Evolutionary conservation across 1,140 invertebrate species (phyloP), one percentile per base, ranked within the genome.

Genomic region (Drosophila trapezifrons): DNA sequence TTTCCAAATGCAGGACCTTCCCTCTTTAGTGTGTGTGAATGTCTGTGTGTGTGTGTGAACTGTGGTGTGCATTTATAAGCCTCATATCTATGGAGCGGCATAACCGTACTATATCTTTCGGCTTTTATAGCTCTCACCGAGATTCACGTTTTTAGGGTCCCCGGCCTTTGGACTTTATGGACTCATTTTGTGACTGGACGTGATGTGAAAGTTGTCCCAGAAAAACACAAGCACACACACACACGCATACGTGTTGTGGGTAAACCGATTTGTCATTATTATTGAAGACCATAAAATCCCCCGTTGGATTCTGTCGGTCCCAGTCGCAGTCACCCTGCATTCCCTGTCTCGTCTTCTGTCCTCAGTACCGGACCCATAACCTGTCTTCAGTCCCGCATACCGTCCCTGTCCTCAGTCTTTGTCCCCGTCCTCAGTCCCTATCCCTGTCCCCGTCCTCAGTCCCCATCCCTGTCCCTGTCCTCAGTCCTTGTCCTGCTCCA

Each of bases 231-330:
- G 15, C 15, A 38, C 22, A 35, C 22, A 22, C 15, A 13, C 29
- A 35, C 22, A 22, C 15, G 10, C 29, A 55, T 37, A 56, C 38
- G 46, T 54, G 66, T 29, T 56, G 46, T 54, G 76, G 47, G 58
- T 51, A 76, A 83, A 87, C 79, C 83, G 83, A 87, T 87, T 87
- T 87, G 83, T 87, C 84, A 87, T 87, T 87, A 86, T 87, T 87
- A 86, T 86, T 86, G 82, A 75, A 79, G 83, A 87, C 75, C 65
- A 78, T 55, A 77, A 52, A 77, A 52, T 59, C 40, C 74, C 63
- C 63, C 54, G 60, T 35, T 52, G 29, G 7, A 6, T 52, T 7
- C 7, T 6, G 37, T 0, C 1, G 35, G 0, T 38, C 37, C 15
- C 37, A 5, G 37, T 38, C 6, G 3, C 37, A n/a, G 15, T 37